These are phyloP conservation scores for Agrochola circellaris DNA, from an alignment of 2,888 invertebrate genomes.

Conservation along the genomic window DNA sequence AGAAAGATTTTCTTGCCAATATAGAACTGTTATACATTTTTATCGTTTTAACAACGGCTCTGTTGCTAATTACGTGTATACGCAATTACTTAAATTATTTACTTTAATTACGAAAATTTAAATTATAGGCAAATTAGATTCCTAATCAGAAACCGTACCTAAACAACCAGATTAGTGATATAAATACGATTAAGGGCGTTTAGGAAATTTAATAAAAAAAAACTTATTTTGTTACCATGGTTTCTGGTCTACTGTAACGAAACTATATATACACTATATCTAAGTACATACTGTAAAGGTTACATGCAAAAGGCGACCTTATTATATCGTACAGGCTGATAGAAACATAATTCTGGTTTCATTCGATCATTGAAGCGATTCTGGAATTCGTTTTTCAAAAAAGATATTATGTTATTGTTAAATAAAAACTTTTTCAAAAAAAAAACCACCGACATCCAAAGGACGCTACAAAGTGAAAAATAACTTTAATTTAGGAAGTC, in stretches of 20 bases:
- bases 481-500: no score
- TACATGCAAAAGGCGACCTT: no score
- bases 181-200: neutral
- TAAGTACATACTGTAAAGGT: no score
- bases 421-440: no score
- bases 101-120: slow-evolving; percentile 44
- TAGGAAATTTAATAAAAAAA: neutral
- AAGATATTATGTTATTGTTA: no score
- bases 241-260: neutral
- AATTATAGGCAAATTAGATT: slow-evolving; percentile 34
- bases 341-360: no score
- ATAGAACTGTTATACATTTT: slow-evolving; percentile 15
- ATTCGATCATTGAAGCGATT: no score
- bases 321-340: no score
- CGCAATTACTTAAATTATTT: slow-evolving; percentile 60
- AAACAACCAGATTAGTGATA: slow-evolving; percentile 14
- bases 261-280: no score
- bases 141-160: slow-evolving; percentile 15
- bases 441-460: no score
- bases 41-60: slow-evolving; percentile 38
- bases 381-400: no score
- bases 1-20: slow-evolving; percentile 11
- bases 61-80: slow-evolving; percentile 42
- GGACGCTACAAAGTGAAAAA: no score
- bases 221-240: neutral